Base-by-base conservation (phyloP, 2,113 vertebrate genomes). In the Atlantisia rogersi region DNA sequence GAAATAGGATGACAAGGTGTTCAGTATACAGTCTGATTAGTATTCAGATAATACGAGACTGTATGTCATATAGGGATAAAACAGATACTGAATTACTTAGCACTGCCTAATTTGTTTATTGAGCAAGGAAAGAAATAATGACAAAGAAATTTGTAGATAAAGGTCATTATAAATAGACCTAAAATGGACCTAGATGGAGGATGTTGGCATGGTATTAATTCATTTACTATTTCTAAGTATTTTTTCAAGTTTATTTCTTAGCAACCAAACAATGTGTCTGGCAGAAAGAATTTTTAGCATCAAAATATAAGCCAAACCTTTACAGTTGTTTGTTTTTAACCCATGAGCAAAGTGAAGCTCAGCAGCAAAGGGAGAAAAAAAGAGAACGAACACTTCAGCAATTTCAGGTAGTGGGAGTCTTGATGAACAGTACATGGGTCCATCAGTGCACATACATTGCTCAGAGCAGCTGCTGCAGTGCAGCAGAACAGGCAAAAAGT, bases 391-490 rank as follows among this genome's bases (percentile, higher is more conserved):
- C 11, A 28, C 5, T 64, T 42, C 48, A 67, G 15, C 8, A 69
- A 15, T 69, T 35, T 24, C 11, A 63, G 17, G 26, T 39, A 58
- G 15, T 25, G 26, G 14, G 46, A 88, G 6, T 59, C 31, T 71
- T 50, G 31, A 20, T 50, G 31, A 20, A 32, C 31, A 32, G 17
- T 4, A 15, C 1, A 1, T 8, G 15, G 24, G 15, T 28, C 55
- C n/a, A 5, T 13, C 69, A 13, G 21, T 28, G 29, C 10, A 12
- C 0, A 4, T 14, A 0, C 6, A 15, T 5, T 65, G 28, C 60
- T 82, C 25, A 46, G 44, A 69, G 50, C 12, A 73, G 48, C n/a
- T 60, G 35, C 77, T 71, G 46, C 35, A 76, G 74, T 59, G 24
- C 24, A 40, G 18, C 52, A 65, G 40, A 56, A 42, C 58, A 32